A percentile compares a stretch with the other conserved stretches of the same genome.
Evolutionary conservation across 2,888 invertebrate species (phyloP).

Genomic region (Caenorhabditis wallacei): DNA sequence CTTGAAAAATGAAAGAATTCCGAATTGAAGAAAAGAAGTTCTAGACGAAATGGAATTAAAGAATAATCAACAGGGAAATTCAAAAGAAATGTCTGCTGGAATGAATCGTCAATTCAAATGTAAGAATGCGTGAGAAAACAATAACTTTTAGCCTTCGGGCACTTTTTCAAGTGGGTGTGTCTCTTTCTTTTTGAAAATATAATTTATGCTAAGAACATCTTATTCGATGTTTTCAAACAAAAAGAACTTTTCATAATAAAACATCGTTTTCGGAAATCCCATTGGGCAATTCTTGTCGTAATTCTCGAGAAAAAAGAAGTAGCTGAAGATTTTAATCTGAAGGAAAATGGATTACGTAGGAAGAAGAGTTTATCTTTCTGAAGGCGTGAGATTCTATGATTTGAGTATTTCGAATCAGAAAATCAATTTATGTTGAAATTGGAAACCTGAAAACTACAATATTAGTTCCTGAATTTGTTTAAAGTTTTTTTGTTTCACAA

Average conservation of each 20-base stretch:
- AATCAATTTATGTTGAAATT: too few relatives aligned
- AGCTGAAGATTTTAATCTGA: slow-evolving; percentile 33
- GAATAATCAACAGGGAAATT: neutral
- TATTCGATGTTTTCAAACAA: slow-evolving; percentile 3
- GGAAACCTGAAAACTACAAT: too few relatives aligned
- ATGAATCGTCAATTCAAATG: neutral
- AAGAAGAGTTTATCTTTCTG: neutral
- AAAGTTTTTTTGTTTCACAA: too few relatives aligned
- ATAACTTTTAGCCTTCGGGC: slow-evolving; percentile 4
- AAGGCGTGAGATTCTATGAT: neutral
- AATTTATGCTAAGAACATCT: slow-evolving; percentile 20
- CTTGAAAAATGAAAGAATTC: too few relatives aligned
- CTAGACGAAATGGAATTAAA: too few relatives aligned
- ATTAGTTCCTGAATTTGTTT: too few relatives aligned
- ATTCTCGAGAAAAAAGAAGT: slow-evolving; percentile 30
- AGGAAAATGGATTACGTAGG: slow-evolving; percentile 37
- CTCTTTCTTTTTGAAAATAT: slow-evolving; percentile 20
- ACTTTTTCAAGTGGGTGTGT: slow-evolving; percentile 29
- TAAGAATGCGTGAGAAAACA: slow-evolving; percentile 22
- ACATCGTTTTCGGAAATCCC: slow-evolving; percentile 21
- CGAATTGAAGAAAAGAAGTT: too few relatives aligned
- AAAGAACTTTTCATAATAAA: slow-evolving; percentile 49
- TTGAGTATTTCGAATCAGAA: too few relatives aligned
- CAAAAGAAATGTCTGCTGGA: neutral
- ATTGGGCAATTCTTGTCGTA: slow-evolving; percentile 49